Base-by-base conservation (phyloP, 2,888 invertebrate genomes). In the Holacanthella duospinosa region DNA sequence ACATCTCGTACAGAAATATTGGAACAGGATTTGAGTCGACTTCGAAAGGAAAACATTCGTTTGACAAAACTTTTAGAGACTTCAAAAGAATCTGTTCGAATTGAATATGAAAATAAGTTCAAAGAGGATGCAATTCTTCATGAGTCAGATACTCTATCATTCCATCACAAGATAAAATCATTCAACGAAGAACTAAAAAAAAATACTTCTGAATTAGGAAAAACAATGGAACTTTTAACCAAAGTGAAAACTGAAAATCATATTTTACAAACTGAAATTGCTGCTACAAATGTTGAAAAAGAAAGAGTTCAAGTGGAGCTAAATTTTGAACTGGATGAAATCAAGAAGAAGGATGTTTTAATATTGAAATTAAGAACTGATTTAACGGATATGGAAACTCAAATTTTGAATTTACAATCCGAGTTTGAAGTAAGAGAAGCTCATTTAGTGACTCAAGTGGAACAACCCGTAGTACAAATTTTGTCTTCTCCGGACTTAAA, bases 81-180 rank as follows among this genome's bases (percentile, higher is more conserved):
- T 4, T n/a, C 48, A 21, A 48, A 48, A 21, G 4, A 48, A 21
- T 4, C 4, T 9, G 12, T 21, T n/a, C 12, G 21, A 21, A 21
- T 16, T 16, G 48, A 48, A 48, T 48, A 26, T 27, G 44, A 59
- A 44, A 43, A 44, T 4, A 59, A 59, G 27, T 21, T 21, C 6
- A n/a, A 25, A 19, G 59, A 59, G 28, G 48, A 36, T 24, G 59
- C 43, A 27, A 36, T 43, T 2, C 44, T 59, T n/a, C 24, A 28
- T 21, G 59, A 59, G 21, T 48, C 48, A 4, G 48, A 48, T 16
- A 48, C n/a, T 4, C 12, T 48, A 4, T 21, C 12, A 48, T 21
- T 48, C 21, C 48, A 48, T 9, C 48, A 48, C 4, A 4, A 48
- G n/a, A n/a, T 48, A 9, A 48, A 4, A n/a, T 48, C 48, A 9